Base-by-base conservation (phyloP, 2,113 vertebrate genomes). In the Furnarius figulus region DNA sequence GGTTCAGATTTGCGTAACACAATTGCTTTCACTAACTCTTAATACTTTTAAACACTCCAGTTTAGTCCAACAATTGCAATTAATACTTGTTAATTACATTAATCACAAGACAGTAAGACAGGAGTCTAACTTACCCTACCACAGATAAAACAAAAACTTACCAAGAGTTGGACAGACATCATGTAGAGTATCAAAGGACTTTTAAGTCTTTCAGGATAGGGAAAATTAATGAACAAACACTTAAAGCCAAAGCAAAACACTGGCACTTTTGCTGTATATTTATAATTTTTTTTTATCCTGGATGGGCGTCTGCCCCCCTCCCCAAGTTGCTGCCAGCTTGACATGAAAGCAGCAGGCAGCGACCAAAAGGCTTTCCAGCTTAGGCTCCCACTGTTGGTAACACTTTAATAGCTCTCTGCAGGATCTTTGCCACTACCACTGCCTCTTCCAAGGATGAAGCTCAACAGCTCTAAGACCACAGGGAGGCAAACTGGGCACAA, bases 371-470 rank as follows among this genome's bases (percentile, higher is more conserved):
- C 72, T 74, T 90, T 85, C 86, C 87, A 95, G 85, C 92, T 74
- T 25, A 20, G 42, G 27, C 49, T 96, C 93, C 92, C 80, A 22
- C 76, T 76, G 94, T 27, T 93, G 66, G 83, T 94, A 95, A 95
- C 90, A 94, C 95, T 95, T 96, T 93, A 97, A 91, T 78, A 94
- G 95, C 86, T 96, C 96, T 96, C 96, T 66, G 90, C 96, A 96
- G 95, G 96, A 96, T 96, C 90, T 91, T 89, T 97, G 93, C 96
- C 95, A 96, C 93, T 84, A 94, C 87, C 37, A 46, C 81, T 66
- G 88, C 66, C 94, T 93, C 90, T 94, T 97, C 96, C 96, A 97
- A 95, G 66, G 90, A 89, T 93, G 62, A 94, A 52, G 83, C 96
- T 96, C 92, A 96, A 89, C 96, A 96, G 92, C 90, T 96, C 73